A percentile compares a stretch with the other conserved stretches of the same genome.
Evolutionary conservation across 2,797 vertebrate species (phyloP).

Genomic region (Gouania willdenowi): DNA sequence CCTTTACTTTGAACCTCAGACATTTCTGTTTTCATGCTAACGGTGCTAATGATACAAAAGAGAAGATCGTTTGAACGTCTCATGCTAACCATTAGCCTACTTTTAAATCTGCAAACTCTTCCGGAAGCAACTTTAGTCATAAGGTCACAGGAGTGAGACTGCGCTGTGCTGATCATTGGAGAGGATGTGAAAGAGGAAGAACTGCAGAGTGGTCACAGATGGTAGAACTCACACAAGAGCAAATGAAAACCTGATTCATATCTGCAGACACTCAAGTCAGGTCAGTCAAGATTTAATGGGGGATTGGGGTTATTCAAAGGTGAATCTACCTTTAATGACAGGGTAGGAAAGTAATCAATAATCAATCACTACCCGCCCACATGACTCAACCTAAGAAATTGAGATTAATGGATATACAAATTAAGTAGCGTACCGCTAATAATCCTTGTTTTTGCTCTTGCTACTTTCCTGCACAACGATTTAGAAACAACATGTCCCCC

Average conservation of each 20-base stretch:
- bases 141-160: slow-evolving; percentile 40
- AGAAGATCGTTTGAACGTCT: slow-evolving; percentile 35
- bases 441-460: slow-evolving; percentile 39
- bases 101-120: slow-evolving; percentile 48
- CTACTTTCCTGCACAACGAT: slow-evolving; percentile 44
- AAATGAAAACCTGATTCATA: not conserved
- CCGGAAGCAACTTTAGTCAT: slow-evolving; percentile 23
- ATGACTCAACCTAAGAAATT: slow-evolving; percentile 22
- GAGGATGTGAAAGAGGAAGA: slow-evolving; percentile 58
- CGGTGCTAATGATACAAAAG: not conserved
- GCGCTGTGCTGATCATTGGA: slow-evolving; percentile 9
- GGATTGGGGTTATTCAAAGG: slow-evolving; percentile 5
- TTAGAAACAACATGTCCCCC: slow-evolving; percentile 36
- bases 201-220: slow-evolving; percentile 22
- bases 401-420: not conserved
- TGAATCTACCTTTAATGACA: slow-evolving; percentile 15
- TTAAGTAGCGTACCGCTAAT: slow-evolving; percentile 3
- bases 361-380: slow-evolving; percentile 14
- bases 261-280: not conserved
- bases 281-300: slow-evolving; percentile 4
- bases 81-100: slow-evolving; percentile 36
- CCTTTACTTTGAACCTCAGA: too few relatives aligned
- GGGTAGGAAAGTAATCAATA: not conserved
- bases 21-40: too few relatives aligned
- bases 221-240: slow-evolving; percentile 15